Evolutionary conservation across 2,888 invertebrate species (phyloP), one percentile per base, ranked within the genome.

Genomic region (Altica lythri): DNA sequence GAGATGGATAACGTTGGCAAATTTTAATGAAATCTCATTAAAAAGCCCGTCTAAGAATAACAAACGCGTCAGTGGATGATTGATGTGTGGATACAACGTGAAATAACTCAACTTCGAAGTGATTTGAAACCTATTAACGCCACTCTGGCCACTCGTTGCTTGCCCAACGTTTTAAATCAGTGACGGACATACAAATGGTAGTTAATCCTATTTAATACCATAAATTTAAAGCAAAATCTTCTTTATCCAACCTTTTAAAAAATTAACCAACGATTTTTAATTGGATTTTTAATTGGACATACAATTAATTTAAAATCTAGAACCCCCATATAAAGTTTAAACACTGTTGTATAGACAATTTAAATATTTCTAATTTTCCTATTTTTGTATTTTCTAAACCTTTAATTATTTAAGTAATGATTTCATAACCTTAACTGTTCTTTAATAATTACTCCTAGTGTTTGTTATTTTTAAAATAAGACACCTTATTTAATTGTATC

Each of bases 1-100:
- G 64, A 66, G 67, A 66, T 65, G 64, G 62, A 68, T 65, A 62
- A 60, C 54, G 55, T 55, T 53, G 65, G 66, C 62, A 45, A 64
- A 65, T 63, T 66, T 64, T 62, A 65, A 65, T 64, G 62, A 66
- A 67, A 63, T 59, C 65, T 64, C 68, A 65, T 64, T 66, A 66
- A 66, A 63, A 67, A 61, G 55, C 61, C 53, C 63, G 62, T 64
- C 62, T 61, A 57, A 59, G 62, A 60, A 53, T 55, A 57, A 61
- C 50, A 50, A 53, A 55, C 55, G 55, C 57, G 50, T 54, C 56
- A 37, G 35, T 25, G 42, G 48, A 61, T 62, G 65, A 65, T 63
- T 63, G 62, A 65, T 65, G 65, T 56, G 52, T 45, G 45, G 46
- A 55, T 51, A 40, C 42, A 25, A 45, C 32, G 38, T 43, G 48